These are phyloP conservation scores for Neoarius graeffei DNA, from an alignment of 2,113 vertebrate species.

Conservation along the genomic window DNA sequence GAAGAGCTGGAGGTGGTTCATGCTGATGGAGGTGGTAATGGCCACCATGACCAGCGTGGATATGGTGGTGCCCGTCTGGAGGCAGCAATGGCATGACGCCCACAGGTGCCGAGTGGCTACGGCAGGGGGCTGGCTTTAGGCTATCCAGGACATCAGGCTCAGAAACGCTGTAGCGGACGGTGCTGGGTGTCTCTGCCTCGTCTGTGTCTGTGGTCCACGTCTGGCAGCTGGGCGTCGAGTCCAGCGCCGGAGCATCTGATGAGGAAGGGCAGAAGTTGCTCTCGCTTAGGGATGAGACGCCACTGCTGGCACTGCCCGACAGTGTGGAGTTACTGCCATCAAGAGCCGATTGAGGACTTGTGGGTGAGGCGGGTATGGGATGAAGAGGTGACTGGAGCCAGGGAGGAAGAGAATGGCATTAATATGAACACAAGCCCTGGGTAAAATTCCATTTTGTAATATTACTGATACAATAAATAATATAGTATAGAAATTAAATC, in stretches of 20 bases:
- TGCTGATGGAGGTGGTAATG: conserved; percentile 70
- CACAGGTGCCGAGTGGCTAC: conserved; percentile 88
- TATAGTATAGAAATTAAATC: neutral
- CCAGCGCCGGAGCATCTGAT: conserved; percentile 84
- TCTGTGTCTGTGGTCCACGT: conserved; percentile 85
- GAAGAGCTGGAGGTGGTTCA: conserved; percentile 81
- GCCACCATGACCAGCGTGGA: conserved; percentile 63
- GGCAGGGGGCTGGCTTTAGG: conserved; percentile 83
- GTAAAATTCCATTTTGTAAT: neutral
- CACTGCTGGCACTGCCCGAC: conserved; percentile 93
- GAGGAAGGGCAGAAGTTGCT: conserved; percentile 90
- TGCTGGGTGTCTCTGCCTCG: conserved; percentile 85
- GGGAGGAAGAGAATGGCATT: conserved; percentile 25
- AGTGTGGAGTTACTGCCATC: conserved; percentile 95
- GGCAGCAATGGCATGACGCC: conserved; percentile 73
- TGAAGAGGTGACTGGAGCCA: conserved; percentile 85
- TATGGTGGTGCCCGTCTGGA: conserved; percentile 63
- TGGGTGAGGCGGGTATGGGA: conserved; percentile 94
- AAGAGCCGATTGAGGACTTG: conserved; percentile 91
- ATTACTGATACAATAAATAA: neutral
- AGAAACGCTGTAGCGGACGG: conserved; percentile 90
- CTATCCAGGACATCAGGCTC: conserved; percentile 89
- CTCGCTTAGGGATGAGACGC: conserved; percentile 92
- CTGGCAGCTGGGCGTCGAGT: conserved; percentile 86
- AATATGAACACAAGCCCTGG: neutral